Evolutionary conservation across 2,113 vertebrate species (phyloP), one percentile per base, ranked within the genome.

Genomic region (Stictonetta naevosa): DNA sequence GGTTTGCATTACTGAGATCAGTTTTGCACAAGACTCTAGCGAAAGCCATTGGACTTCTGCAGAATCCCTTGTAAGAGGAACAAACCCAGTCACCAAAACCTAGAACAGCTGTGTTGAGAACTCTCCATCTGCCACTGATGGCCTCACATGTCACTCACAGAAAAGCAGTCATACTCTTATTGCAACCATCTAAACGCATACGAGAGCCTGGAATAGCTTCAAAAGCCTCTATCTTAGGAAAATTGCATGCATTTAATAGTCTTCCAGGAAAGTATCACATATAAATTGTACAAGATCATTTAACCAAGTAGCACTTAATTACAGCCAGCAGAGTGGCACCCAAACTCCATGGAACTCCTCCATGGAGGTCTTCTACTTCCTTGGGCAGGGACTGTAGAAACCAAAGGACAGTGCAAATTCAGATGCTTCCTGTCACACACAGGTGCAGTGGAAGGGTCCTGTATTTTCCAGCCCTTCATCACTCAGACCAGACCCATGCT

Each of bases 31-130:
- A 72, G 64, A 21, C 26, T 81, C 19, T 82, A 68, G 71, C 64
- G 53, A 75, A 93, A 92, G 78, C 60, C 52, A 52, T 64, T 88
- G 93, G 56, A 52, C 79, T 93, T 94, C 86, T 86, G 85, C 90
- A 93, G 90, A 90, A 81, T 63, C 59, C 34, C 11, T 88, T 88
- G 34, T 74, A 83, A 95, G 92, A 91, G 90, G 95, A 97, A 97
- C 96, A 84, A 96, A 58, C 56, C 42, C 44, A 4, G 60, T 13
- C 69, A 84, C 83, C 88, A 88, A 83, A 92, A 48, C 3, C 55
- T 68, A 90, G 86, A 90, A 0, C 79, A 90, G 73, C 87, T 93
- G 79, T 67, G 67, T 63, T 90, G 91, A 91, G 67, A 85, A 68
- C 59, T 77, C 80, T 91, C 77, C 53, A 66, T 86, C 66, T 92